These are phyloP conservation scores for Dione vanillae DNA, from an alignment of 2,888 invertebrate species.

Conservation along the genomic window DNA sequence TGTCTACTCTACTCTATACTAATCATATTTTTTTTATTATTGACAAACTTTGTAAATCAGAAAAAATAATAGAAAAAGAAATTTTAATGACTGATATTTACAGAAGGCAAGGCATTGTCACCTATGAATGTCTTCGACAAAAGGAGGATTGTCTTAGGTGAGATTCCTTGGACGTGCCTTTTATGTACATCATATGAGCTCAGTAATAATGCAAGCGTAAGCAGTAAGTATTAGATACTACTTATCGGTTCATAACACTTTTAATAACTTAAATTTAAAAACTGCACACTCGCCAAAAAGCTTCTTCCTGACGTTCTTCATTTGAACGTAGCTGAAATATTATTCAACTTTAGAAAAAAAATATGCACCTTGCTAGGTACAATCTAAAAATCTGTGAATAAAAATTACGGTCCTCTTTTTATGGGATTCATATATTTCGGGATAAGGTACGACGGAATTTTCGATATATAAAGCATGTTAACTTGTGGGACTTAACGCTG, in stretches of 20 bases:
- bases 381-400: too few species aligned
- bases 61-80: not conserved
- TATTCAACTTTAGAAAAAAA: not conserved
- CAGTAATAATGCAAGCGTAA: not conserved
- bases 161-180: conserved; percentile 8
- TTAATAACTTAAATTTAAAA: not conserved
- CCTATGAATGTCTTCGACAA: conserved; percentile 15
- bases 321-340: conserved; percentile 83
- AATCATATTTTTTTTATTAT: too few species aligned
- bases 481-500: too few species aligned
- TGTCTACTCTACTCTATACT: too few species aligned
- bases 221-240: not conserved
- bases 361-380: too few species aligned
- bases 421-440: too few species aligned
- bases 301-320: conserved; percentile 87
- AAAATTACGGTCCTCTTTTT: too few species aligned
- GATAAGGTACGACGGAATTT: too few species aligned
- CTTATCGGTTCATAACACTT: not conserved
- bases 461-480: too few species aligned
- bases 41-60: too few species aligned
- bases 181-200: not conserved
- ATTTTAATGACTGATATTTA: not conserved
- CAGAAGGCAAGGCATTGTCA: not conserved
- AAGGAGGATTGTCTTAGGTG: not conserved
- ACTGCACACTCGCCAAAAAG: conserved; percentile 86